Percentiles rank a stretch among this genome's conserved stretches.
phyloP scores from a whole-genome alignment of 1,140 invertebrate species.

The Zaprionus davidi region DNA sequence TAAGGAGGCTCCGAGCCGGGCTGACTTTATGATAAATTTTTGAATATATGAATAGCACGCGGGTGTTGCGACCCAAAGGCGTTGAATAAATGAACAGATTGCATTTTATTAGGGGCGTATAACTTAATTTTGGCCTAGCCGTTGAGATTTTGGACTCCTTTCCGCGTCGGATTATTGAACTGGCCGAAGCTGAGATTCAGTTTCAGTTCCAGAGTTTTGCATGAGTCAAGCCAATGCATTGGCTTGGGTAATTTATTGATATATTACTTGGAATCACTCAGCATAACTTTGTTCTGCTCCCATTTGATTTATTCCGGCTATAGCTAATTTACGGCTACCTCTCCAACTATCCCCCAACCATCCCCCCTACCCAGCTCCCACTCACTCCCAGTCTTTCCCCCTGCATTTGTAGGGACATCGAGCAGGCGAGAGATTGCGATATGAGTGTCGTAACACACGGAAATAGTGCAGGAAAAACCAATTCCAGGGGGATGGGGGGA shows the following conservation, averaged over 20 bases:
- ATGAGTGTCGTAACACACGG: constrained; percentile 26
- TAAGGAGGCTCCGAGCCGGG: constrained; percentile 53
- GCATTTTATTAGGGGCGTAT: constrained; percentile 75
- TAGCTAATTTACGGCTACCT: constrained; percentile 60
- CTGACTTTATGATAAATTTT: constrained; percentile 79
- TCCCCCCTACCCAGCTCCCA: not conserved
- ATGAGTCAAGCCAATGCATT: constrained; percentile 33
- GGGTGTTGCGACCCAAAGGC: constrained; percentile 65
- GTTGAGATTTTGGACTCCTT: constrained; percentile 40
- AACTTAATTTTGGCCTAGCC: constrained; percentile 66
- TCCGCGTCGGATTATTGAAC: constrained; percentile 49
- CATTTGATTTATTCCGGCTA: constrained; percentile 57
- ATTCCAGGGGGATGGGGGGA: not conserved
- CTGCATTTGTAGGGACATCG: not conserved
- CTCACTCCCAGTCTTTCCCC: not conserved
- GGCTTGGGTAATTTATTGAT: constrained; percentile 76
- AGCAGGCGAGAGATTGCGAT: constrained; percentile 16
- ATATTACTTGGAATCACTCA: constrained; percentile 80
- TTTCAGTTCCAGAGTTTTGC: constrained; percentile 46
- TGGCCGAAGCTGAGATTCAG: constrained; percentile 40
- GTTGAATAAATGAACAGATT: constrained; percentile 71
- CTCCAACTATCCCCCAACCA: not conserved
- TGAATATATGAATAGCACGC: constrained; percentile 79
- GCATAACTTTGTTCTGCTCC: constrained; percentile 70
- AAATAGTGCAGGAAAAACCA: constrained; percentile 8